Evolutionary conservation across 1,140 invertebrate genomes (phyloP).

Genomic region (Eumeta japonica): DNA sequence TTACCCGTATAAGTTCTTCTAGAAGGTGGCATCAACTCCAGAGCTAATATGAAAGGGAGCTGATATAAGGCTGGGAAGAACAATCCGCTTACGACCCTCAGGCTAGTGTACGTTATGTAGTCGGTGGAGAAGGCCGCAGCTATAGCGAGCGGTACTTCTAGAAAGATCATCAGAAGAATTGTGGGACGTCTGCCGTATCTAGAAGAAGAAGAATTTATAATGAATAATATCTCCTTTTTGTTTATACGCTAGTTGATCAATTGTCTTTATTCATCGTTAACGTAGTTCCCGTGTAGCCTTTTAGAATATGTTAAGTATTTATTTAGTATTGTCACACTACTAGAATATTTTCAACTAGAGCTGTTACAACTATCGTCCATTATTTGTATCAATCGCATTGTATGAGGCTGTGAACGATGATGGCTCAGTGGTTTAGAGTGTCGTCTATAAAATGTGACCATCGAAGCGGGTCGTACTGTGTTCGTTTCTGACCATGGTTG

Average conservation of each 20-base stretch:
- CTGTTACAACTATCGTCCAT: too few species aligned
- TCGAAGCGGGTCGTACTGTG: too few species aligned
- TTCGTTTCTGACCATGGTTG: too few species aligned
- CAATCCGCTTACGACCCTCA: slow-evolving; percentile 66
- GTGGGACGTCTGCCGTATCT: slow-evolving; percentile 70
- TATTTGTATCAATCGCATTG: too few species aligned
- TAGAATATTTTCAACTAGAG: too few species aligned
- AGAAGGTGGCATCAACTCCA: slow-evolving; percentile 69
- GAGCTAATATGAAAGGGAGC: slow-evolving; percentile 67
- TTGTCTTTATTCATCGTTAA: background rate
- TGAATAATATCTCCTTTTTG: background rate
- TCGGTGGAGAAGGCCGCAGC: slow-evolving; percentile 68
- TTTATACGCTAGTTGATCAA: background rate
- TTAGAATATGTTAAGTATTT: too few species aligned
- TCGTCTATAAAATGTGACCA: too few species aligned
- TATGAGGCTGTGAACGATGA: too few species aligned
- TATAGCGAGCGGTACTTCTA: slow-evolving; percentile 68
- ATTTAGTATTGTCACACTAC: too few species aligned
- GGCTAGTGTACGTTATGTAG: slow-evolving; percentile 64
- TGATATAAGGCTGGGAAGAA: slow-evolving; percentile 73
- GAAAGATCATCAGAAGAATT: slow-evolving; percentile 66
- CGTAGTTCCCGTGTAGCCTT: too few species aligned
- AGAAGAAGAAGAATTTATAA: slow-evolving; percentile 13
- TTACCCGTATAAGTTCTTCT: slow-evolving; percentile 67
- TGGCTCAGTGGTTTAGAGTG: too few species aligned